Conservation (phyloP, 1,140 invertebrate genomes). For the Drosophila lacertosa region DNA sequence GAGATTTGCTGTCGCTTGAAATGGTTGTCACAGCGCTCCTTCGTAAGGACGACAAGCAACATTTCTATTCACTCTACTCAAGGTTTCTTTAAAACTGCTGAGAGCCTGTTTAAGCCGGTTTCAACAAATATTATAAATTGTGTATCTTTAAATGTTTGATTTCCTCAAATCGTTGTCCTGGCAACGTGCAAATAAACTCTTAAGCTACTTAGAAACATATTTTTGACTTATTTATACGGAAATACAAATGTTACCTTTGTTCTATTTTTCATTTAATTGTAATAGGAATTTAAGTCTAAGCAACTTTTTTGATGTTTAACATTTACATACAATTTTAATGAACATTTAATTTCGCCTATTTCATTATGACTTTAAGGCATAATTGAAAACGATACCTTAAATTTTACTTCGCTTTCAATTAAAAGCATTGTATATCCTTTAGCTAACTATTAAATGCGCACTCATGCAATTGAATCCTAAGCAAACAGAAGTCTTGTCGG, state of each 20-base stretch:
- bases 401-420: not conserved
- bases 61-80: not conserved
- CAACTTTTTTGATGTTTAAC: not conserved
- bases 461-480: slow-evolving; percentile 26
- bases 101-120: not conserved
- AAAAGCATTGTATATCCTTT: not conserved
- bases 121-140: not conserved
- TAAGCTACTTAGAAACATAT: slow-evolving; percentile 10
- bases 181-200: slow-evolving; percentile 1
- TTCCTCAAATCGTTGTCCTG: not conserved
- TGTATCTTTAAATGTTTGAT: not conserved
- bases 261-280: not conserved
- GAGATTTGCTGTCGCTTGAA: slow-evolving; percentile 57
- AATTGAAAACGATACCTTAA: not conserved
- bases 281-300: not conserved
- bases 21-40: slow-evolving; percentile 6
- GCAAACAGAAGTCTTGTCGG: slow-evolving; percentile 17
- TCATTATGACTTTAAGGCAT: too few relatives aligned
- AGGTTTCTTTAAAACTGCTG: not conserved
- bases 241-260: not conserved
- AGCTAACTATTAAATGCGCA: slow-evolving; percentile 5
- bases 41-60: not conserved
- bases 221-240: slow-evolving; percentile 2
- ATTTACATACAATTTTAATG: not conserved
- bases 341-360: too few relatives aligned